Evolutionary conservation across 2,888 invertebrate species (phyloP).

Genomic region (Lacanobia oleracea): DNA sequence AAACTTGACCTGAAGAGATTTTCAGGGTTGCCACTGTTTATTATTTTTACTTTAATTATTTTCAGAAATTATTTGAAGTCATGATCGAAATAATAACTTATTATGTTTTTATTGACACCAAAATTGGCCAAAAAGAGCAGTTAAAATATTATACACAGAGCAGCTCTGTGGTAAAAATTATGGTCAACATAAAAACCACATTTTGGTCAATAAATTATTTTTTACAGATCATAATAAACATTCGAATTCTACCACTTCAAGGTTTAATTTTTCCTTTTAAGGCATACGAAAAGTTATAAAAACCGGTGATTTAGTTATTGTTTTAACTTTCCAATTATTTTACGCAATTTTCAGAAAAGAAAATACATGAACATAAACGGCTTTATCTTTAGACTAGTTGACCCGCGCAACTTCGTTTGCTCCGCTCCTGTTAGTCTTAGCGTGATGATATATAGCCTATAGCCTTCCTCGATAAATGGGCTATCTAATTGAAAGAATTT

Average conservation of each 20-base stretch:
- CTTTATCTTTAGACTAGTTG: too few relatives aligned
- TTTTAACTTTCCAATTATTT: constrained; percentile 13
- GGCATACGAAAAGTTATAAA: constrained; percentile 13
- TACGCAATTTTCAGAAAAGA: not conserved
- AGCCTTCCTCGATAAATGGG: too few relatives aligned
- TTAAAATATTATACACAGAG: constrained; percentile 10
- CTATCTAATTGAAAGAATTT: too few relatives aligned
- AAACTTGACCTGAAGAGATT: constrained; percentile 6
- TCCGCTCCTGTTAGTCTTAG: too few relatives aligned
- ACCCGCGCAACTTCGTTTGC: too few relatives aligned
- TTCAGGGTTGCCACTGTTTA: constrained; percentile 29
- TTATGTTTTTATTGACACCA: not conserved
- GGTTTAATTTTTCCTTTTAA: constrained; percentile 35
- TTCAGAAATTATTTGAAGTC: not conserved
- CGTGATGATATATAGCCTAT: too few relatives aligned
- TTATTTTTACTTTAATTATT: not conserved
- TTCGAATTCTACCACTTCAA: constrained; percentile 1
- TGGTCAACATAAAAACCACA: constrained; percentile 39
- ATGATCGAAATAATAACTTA: not conserved
- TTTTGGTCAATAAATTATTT: constrained; percentile 24
- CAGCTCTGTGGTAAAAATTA: not conserved
- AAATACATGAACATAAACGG: not conserved
- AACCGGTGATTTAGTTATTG: not conserved
- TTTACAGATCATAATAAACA: constrained; percentile 30
- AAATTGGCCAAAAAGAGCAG: constrained; percentile 7